Evolutionary conservation across 1,140 invertebrate species (phyloP).

Genomic region (Parapsyche elsis): DNA sequence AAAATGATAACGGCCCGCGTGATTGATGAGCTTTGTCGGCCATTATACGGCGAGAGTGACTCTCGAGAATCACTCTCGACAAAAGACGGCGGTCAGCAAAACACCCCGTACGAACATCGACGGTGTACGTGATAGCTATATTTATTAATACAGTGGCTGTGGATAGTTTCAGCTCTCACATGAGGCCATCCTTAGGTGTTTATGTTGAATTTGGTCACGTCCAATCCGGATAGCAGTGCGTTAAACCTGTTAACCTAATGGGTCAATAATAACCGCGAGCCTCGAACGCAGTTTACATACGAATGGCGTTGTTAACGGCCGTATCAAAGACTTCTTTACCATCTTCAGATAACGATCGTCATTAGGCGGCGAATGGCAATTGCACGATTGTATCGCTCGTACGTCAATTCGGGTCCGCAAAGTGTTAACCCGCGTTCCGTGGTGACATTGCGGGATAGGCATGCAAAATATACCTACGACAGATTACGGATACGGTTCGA

Average conservation of each 20-base stretch:
- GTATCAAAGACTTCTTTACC: neutral
- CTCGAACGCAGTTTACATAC: constrained; percentile 5
- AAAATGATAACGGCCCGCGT: constrained; percentile 27
- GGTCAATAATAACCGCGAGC: constrained; percentile 18
- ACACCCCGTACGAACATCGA: neutral
- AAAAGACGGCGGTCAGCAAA: neutral
- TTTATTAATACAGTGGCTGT: no score
- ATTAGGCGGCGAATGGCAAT: neutral
- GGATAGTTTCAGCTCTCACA: no score
- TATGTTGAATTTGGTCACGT: no score
- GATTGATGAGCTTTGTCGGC: constrained; percentile 14
- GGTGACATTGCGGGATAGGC: no score
- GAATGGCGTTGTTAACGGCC: constrained; percentile 16
- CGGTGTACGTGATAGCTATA: neutral
- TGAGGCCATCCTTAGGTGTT: no score
- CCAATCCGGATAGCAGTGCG: neutral
- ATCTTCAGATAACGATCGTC: neutral
- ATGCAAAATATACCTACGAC: no score
- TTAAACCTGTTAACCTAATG: constrained; percentile 26
- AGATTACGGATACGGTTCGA: no score
- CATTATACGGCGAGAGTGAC: constrained; percentile 13
- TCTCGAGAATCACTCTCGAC: neutral
- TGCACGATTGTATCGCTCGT: neutral
- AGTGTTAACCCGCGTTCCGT: no score
- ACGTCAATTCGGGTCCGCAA: no score